phyloP scores from a whole-genome alignment of 2,113 vertebrate genomes.

The Channa argus region DNA sequence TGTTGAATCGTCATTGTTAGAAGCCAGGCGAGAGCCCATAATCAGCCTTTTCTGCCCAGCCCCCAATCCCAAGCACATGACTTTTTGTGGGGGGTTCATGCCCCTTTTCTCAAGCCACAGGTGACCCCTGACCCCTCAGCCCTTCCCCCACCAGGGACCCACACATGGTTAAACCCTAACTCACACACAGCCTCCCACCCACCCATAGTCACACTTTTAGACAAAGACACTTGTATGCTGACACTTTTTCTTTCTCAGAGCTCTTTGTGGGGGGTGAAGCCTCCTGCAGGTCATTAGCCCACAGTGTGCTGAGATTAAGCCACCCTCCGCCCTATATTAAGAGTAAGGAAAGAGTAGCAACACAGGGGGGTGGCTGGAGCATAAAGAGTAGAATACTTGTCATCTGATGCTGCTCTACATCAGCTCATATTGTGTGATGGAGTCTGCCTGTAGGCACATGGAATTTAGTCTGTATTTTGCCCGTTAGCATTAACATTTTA shows the following conservation, averaged over 20 bases:
- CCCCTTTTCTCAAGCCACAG: slow-evolving; percentile 70
- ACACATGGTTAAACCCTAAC: slow-evolving; percentile 34
- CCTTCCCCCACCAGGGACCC: slow-evolving; percentile 51
- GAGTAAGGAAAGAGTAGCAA: slow-evolving; percentile 11
- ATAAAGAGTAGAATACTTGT: not conserved
- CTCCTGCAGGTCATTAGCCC: slow-evolving; percentile 57
- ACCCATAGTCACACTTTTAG: slow-evolving; percentile 52
- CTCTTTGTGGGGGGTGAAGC: slow-evolving; percentile 59
- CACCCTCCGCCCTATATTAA: slow-evolving; percentile 56
- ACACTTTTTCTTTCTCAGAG: slow-evolving; percentile 9
- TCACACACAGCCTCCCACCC: slow-evolving; percentile 39
- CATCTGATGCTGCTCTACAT: slow-evolving; percentile 4
- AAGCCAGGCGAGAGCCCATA: slow-evolving; percentile 56
- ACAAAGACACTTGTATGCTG: slow-evolving; percentile 66
- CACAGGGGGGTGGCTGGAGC: slow-evolving; percentile 7
- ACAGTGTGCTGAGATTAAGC: slow-evolving; percentile 46
- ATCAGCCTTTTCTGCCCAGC: slow-evolving; percentile 53
- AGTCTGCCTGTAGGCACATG: slow-evolving; percentile 8
- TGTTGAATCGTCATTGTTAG: slow-evolving; percentile 80
- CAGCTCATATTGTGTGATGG: slow-evolving; percentile 10
- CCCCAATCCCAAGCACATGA: slow-evolving; percentile 62
- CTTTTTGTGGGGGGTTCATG: slow-evolving; percentile 64
- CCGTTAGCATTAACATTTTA: slow-evolving; percentile 38
- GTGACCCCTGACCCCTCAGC: slow-evolving; percentile 77
- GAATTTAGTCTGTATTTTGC: slow-evolving; percentile 12